phyloP scores from a whole-genome alignment of 2,113 vertebrate genomes.

The Grammomys surdaster region DNA sequence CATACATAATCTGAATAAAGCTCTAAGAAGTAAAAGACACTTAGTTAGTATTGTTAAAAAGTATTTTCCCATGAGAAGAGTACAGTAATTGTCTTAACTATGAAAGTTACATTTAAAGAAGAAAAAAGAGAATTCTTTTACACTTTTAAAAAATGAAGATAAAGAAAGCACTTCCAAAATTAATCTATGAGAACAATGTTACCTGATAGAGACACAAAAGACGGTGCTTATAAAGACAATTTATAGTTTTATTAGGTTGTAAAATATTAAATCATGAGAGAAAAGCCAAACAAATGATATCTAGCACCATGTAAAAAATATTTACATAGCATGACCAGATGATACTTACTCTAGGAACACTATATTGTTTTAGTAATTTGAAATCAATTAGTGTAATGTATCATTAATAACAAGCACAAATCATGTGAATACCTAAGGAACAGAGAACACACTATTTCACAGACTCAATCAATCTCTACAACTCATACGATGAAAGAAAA shows the following conservation, averaged over 20 bases:
- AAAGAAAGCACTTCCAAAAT: not conserved
- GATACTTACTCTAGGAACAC: not conserved
- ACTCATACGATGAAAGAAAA: not conserved
- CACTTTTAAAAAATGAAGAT: not conserved
- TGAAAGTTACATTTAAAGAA: conserved; percentile 30
- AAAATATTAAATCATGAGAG: not conserved
- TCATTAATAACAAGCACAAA: not conserved
- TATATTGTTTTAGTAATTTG: not conserved
- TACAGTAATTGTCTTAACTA: not conserved
- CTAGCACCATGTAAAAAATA: conserved; percentile 1
- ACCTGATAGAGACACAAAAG: not conserved
- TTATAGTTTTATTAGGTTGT: not conserved
- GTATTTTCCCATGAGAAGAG: not conserved
- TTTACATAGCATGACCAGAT: not conserved
- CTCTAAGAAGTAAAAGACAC: not conserved
- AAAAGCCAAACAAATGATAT: not conserved
- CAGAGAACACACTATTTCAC: not conserved
- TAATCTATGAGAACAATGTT: not conserved
- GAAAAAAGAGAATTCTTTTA: not conserved
- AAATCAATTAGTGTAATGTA: not conserved
- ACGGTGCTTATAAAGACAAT: not conserved
- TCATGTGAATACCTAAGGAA: not conserved
- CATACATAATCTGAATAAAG: not conserved
- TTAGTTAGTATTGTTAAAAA: not conserved
- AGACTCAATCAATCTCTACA: not conserved